These are phyloP conservation scores for Pectinophora gossypiella DNA, from an alignment of 1,140 invertebrate species.

Conservation along the genomic window DNA sequence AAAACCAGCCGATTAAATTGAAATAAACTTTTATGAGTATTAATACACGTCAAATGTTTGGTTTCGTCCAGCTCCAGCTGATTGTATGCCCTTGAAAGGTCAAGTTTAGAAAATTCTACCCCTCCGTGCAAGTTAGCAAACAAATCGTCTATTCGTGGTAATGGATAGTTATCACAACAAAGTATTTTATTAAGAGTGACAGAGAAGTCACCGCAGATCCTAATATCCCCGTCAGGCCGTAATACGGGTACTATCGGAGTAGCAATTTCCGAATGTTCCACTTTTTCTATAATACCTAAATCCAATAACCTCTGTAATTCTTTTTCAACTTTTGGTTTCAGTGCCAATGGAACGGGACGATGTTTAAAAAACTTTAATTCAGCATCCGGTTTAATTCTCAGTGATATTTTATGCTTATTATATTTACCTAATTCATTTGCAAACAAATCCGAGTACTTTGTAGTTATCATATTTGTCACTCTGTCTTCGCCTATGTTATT, in stretches of 20 bases:
- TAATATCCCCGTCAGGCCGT: constrained; percentile 4
- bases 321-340: background rate
- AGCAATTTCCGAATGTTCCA: constrained; percentile 1
- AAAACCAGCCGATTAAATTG: background rate
- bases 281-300: background rate
- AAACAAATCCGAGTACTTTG: background rate
- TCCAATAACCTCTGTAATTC: background rate
- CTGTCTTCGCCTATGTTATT: background rate
- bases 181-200: constrained; percentile 26
- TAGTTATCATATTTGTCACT: background rate
- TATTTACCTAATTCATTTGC: background rate
- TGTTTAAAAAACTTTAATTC: background rate
- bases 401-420: background rate
- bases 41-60: background rate
- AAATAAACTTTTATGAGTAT: no score
- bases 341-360: background rate
- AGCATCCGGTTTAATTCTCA: background rate
- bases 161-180: constrained; percentile 17
- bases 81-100: background rate
- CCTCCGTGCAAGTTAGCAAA: constrained; percentile 28
- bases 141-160: constrained; percentile 24
- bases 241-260: background rate
- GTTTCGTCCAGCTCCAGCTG: background rate
- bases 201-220: constrained; percentile 31
- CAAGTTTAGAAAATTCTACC: background rate